Base-by-base conservation (phyloP, 2,888 invertebrate genomes). In the Syritta pipiens region DNA sequence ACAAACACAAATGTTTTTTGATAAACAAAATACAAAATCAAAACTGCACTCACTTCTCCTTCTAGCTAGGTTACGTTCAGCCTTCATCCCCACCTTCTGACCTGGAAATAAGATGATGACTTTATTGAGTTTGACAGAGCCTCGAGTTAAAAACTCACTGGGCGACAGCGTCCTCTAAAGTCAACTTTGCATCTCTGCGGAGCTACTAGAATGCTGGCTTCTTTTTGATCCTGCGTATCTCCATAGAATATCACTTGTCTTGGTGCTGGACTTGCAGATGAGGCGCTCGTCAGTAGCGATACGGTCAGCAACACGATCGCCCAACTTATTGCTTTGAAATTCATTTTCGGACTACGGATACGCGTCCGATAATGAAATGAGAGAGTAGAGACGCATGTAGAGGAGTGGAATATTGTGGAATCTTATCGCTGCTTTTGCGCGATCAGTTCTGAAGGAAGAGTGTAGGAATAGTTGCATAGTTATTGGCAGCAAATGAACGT, bases 301-400 rank as follows among this genome's bases (percentile, higher is more conserved):
- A 59, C 51, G 37, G 65, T 32, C 17, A 69, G 10, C 17, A 59
- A 37, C 17, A 55, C 20, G 12, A 76, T 4, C 35, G 57, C 10
- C 51, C 51, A 71, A 69, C 63, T 77, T 28, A 71, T 17, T 30
- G 32, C 63, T 59, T 51, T 44, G 49, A 71, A 77, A 77, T 77
- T 6, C 76, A 77, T 77, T 65, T 63, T 71, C 14, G 30, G 24
- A 77, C 76, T 71, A 46, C 19, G 6, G 59, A 5, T 37, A 6
- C 5, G 19, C 4, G n/a, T 7, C n/a, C 35, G 35, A 17, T 17
- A n/a, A 24, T 32, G 10, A 4, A 14, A 12, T 40, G 19, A 26
- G 6, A 7, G 40, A 55, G 28, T 30, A 48, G 14, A 37, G 14
- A 10, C 37, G 4, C 7, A 7, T 7, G 37, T 7, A 60, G 40